These are phyloP conservation scores for Cheirogaleus medius DNA, from an alignment of 2,113 vertebrate genomes.

Conservation along the genomic window DNA sequence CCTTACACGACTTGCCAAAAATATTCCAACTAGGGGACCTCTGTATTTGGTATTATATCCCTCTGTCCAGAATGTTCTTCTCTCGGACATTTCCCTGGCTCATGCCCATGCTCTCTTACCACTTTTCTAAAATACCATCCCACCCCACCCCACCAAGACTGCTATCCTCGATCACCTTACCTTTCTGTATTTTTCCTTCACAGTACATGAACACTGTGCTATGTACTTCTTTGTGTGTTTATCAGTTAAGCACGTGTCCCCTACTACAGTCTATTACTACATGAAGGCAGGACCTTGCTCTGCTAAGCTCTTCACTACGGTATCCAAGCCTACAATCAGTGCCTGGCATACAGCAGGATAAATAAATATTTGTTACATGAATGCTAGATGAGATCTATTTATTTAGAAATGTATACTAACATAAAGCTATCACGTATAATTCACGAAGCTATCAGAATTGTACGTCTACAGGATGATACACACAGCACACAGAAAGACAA, in stretches of 20 bases:
- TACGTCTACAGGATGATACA: rapidly evolving
- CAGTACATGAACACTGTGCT: rapidly evolving
- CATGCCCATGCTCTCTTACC: not conserved
- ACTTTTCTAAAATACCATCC: not conserved
- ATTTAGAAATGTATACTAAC: not conserved
- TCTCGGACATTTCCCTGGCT: not conserved
- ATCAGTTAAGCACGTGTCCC: not conserved
- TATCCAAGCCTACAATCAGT: not conserved
- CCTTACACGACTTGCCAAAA: not conserved
- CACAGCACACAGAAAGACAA: not conserved
- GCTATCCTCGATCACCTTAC: not conserved
- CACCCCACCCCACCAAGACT: not conserved
- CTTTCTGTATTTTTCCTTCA: not conserved
- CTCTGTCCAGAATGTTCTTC: not conserved
- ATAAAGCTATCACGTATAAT: not conserved
- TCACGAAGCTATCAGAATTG: not conserved
- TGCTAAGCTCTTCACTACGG: not conserved
- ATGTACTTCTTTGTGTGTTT: too few relatives aligned
- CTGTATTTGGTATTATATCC: not conserved
- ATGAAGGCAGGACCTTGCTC: not conserved
- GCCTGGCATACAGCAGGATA: not conserved
- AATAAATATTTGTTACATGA: not conserved
- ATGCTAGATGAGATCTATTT: not conserved
- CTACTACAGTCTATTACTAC: rapidly evolving
- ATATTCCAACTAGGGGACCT: not conserved